A percentile compares a stretch with the other conserved stretches of the same genome.
Conservation (phyloP, 2,888 invertebrate species). For the Micoletzkya japonica region DNA sequence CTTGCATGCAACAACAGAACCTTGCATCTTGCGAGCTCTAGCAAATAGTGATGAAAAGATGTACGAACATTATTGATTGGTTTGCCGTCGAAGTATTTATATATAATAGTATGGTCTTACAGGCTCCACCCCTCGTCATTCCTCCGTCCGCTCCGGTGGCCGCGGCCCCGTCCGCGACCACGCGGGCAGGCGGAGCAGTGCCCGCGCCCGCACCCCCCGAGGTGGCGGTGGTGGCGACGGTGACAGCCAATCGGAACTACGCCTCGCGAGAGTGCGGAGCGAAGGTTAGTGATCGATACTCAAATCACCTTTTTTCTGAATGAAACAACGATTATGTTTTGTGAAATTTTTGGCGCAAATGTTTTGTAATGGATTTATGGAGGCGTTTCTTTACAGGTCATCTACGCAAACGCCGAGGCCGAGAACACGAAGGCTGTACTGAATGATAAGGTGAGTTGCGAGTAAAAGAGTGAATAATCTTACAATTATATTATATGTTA, state of each 20-base stretch:
- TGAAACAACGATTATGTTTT: too few relatives aligned
- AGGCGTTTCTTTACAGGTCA: slow-evolving; percentile 67
- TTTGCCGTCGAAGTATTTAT: too few relatives aligned
- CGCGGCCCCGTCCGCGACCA: slow-evolving; percentile 28
- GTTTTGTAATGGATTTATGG: neutral
- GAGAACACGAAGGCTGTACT: slow-evolving; percentile 80
- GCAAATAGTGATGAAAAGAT: too few relatives aligned
- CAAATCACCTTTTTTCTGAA: too few relatives aligned
- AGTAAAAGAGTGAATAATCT: neutral
- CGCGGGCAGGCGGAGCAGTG: slow-evolving; percentile 30
- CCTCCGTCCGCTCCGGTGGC: slow-evolving; percentile 1
- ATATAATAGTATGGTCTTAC: too few relatives aligned
- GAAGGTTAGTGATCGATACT: too few relatives aligned
- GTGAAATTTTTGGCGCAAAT: too few relatives aligned
- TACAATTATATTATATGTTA: slow-evolving; percentile 24
- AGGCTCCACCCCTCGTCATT: neutral
- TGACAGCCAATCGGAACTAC: slow-evolving; percentile 78
- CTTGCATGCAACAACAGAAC: too few relatives aligned
- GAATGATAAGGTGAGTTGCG: slow-evolving; percentile 71
- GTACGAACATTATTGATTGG: too few relatives aligned
- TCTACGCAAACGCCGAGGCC: slow-evolving; percentile 88
- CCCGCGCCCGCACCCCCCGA: slow-evolving; percentile 6
- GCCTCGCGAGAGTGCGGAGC: slow-evolving; percentile 96
- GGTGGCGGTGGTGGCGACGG: slow-evolving; percentile 11
- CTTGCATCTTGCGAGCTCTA: too few relatives aligned